These are phyloP conservation scores for Sarcoramphus papa DNA, from an alignment of 2,797 vertebrate genomes.

Conservation along the genomic window DNA sequence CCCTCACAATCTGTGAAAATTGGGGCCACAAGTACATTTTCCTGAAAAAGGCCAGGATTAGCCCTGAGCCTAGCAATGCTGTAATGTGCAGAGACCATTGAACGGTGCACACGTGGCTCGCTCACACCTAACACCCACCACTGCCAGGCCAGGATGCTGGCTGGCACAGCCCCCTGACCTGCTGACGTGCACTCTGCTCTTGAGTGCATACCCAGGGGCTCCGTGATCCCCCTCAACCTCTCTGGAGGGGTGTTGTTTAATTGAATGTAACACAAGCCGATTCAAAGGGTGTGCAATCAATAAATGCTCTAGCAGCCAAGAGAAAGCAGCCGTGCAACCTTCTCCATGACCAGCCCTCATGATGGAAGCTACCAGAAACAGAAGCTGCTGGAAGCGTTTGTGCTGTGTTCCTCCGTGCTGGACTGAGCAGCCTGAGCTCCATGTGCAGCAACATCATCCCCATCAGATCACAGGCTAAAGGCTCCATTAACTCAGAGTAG, in stretches of 20 bases:
- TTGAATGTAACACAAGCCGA: not conserved
- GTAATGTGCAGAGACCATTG: rapidly evolving
- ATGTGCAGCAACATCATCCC: not conserved
- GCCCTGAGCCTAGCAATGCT: not conserved
- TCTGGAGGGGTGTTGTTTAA: not conserved
- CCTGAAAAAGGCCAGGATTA: not conserved
- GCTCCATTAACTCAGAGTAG: not conserved
- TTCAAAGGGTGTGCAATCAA: not conserved
- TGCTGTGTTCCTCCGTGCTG: not conserved
- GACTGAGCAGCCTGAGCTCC: not conserved
- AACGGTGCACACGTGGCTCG: rapidly evolving
- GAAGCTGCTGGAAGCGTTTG: not conserved
- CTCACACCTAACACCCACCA: not conserved
- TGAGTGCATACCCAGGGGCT: not conserved
- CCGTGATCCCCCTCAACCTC: rapidly evolving
- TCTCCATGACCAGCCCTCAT: not conserved
- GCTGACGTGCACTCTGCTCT: not conserved
- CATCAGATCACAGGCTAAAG: not conserved
- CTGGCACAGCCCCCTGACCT: not conserved
- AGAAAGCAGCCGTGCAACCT: not conserved
- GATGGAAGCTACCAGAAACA: not conserved
- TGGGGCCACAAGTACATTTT: not conserved
- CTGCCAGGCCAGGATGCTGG: not conserved
- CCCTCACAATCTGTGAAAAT: not conserved
- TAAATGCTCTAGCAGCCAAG: not conserved